phyloP scores from a whole-genome alignment of 2,888 invertebrate species.

The Eilema griseolum region DNA sequence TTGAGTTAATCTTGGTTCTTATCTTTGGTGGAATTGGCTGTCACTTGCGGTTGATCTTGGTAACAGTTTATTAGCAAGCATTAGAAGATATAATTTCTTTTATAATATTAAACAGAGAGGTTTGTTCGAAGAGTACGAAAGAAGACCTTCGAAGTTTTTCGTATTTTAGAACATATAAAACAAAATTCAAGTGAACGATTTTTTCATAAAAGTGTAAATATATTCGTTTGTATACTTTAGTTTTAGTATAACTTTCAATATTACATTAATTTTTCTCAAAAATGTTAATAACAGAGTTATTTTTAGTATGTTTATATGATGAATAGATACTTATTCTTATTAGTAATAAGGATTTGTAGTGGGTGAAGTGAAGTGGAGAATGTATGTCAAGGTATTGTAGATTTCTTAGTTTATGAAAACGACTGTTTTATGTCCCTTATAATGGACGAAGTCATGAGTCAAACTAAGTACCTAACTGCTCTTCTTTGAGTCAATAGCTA shows the following conservation, averaged over 20 bases:
- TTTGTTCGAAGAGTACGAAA: not conserved
- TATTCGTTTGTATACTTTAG: not conserved
- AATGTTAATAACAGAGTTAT: not conserved
- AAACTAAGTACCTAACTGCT: no score
- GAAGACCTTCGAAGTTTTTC: not conserved
- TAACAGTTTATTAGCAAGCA: not conserved
- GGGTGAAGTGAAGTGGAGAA: constrained; percentile 27
- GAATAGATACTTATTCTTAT: no score
- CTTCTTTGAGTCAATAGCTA: no score
- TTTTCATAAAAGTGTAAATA: not conserved
- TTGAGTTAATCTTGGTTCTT: no score
- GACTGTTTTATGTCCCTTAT: not conserved
- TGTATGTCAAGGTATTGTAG: constrained; percentile 23
- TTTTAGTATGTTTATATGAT: not conserved
- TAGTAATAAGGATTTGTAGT: constrained; percentile 16
- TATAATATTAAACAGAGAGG: not conserved
- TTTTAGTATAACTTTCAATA: no score
- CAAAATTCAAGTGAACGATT: not conserved
- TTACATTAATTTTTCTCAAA: not conserved
- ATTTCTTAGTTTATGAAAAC: not conserved
- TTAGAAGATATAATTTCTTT: not conserved
- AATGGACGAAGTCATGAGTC: no score
- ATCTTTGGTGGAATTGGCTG: no score
- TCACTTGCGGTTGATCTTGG: no score
- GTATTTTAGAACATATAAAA: not conserved